Conservation (phyloP, 2,797 vertebrate genomes). For the Sus cebifrons region DNA sequence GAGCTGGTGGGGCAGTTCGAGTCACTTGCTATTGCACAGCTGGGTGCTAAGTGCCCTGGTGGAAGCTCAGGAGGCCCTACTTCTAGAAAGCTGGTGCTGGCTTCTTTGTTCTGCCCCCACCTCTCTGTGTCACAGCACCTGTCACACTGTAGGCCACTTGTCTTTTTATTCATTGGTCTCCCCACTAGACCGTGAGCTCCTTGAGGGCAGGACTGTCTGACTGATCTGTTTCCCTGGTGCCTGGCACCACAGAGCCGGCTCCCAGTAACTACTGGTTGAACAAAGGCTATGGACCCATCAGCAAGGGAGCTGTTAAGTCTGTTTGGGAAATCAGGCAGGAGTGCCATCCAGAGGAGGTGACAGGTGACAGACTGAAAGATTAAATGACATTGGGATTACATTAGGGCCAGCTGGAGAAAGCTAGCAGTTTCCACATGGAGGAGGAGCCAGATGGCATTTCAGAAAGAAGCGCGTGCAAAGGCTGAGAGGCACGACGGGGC, state of each 20-base stretch:
- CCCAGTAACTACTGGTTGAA: conserved; percentile 8
- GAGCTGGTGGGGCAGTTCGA: neutral
- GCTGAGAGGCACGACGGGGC: neutral
- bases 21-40: neutral
- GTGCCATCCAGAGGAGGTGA: conserved; percentile 31
- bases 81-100: conserved; percentile 39
- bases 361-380: conserved; percentile 4
- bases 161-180: conserved; percentile 43
- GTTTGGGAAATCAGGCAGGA: conserved; percentile 25
- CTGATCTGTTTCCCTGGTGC: conserved; percentile 41
- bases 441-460: conserved; percentile 44
- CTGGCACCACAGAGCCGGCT: neutral
- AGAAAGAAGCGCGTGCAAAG: conserved; percentile 46
- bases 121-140: conserved; percentile 39
- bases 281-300: conserved; percentile 2
- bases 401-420: too few relatives aligned
- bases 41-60: neutral
- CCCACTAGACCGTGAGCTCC: conserved; percentile 49
- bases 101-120: conserved; percentile 46
- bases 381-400: neutral
- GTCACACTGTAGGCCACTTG: neutral
- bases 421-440: conserved; percentile 28
- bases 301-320: conserved; percentile 40
- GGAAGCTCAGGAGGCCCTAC: conserved; percentile 40
- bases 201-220: conserved; percentile 47